Evolutionary conservation across 2,888 invertebrate species (phyloP).

Genomic region (Lissocephala sabroskyi): DNA sequence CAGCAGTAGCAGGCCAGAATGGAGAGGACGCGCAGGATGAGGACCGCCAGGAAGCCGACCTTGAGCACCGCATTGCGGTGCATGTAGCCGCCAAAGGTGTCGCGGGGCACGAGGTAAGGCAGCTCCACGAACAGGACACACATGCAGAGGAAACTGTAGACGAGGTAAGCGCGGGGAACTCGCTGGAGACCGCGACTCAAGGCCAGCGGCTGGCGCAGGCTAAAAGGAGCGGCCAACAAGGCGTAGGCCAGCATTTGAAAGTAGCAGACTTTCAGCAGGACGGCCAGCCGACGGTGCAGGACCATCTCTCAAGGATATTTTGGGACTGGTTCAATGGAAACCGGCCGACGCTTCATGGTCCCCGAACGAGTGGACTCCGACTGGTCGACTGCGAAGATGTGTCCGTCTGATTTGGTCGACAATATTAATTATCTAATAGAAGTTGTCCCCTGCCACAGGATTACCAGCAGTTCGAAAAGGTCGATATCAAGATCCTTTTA

Average conservation of each 20-base stretch:
- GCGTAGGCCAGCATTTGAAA: neutral
- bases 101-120: constrained; percentile 12
- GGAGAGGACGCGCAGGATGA: constrained; percentile 10
- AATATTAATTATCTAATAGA: too few species aligned
- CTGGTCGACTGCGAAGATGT: too few species aligned
- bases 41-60: constrained; percentile 7
- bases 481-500: too few species aligned
- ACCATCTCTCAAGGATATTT: too few species aligned
- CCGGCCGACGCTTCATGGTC: too few species aligned
- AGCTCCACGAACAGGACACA: constrained; percentile 3
- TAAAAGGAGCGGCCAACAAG: neutral
- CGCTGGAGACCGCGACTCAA: constrained; percentile 8
- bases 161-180: constrained; percentile 10
- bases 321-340: too few species aligned
- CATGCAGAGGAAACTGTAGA: constrained; percentile 11
- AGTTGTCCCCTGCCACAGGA: too few species aligned
- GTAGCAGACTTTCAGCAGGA: neutral
- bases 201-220: neutral
- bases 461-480: too few species aligned
- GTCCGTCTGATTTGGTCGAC: too few species aligned
- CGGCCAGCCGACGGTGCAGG: neutral
- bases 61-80: constrained; percentile 9
- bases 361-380: too few species aligned
- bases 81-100: constrained; percentile 19
- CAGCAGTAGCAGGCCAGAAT: constrained; percentile 11